Evolutionary conservation across 1,140 invertebrate species (phyloP), one percentile per base, ranked within the genome.

Genomic region (Apis laboriosa): DNA sequence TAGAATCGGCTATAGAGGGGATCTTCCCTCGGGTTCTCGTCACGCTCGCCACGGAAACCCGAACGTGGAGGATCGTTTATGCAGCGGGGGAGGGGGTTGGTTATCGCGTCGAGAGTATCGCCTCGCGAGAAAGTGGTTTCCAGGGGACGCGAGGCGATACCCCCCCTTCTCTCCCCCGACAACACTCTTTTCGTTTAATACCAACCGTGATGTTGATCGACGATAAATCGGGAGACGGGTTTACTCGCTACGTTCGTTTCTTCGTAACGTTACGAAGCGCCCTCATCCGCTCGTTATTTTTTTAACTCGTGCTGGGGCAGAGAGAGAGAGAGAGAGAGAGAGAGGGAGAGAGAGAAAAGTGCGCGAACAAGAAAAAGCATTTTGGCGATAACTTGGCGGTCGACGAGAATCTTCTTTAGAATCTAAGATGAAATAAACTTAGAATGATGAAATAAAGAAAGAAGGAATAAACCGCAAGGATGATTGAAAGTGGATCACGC

Each of bases 91-190:
- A 2, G 19, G 56, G 72, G 43, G 13, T 21, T 15, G 43, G 21
- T n/a, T 83, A 61, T 77, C 55, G 53, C 73, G 64, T 17, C 55
- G 34, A 49, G 55, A 17, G 73, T 68, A 51, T 43, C 43, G 73
- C 63, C 79, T 81, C 63, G 79, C 72, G 77, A 78, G 55, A 70
- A 70, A 28, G 13, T 43, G 51, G n/a, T 60, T 74, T 80, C 70
- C 28, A 43, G n/a, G 56, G 43, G 51, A 58, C 64, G 66, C 77
- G 77, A 70, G 77, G 71, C 51, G 15, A 43, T 43, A 43, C 60
- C 49, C 34, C 63, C 75, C 43, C 34, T 28, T 28, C 53, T 73
- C 56, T 13, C 68, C 66, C 77, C 86, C 60, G 60, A 19, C 21
- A 43, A 43, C 34, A 5, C 34, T 43, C 5, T 43, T 34, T 34